Percentiles rank a stretch among this genome's conserved stretches.
These are phyloP conservation scores for Steinernema scapterisci DNA, from an alignment of 2,888 invertebrate species.

Conservation along the genomic window DNA sequence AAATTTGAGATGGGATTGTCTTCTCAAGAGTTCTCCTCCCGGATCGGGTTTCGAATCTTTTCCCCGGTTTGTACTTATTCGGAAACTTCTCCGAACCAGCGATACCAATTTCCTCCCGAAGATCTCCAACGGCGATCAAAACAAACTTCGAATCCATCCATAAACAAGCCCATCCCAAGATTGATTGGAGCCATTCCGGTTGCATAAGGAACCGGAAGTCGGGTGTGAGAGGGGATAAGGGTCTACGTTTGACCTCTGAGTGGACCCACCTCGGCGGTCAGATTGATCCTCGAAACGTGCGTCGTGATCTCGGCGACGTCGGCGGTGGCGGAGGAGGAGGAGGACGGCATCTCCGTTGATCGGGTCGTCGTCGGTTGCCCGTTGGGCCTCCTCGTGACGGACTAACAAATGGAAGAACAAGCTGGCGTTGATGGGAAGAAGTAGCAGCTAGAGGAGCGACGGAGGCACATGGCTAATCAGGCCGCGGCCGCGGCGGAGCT, in stretches of 20 bases:
- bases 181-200: not conserved
- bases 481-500: slow-evolving; percentile 3
- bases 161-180: not conserved
- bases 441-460: not conserved
- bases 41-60: no score
- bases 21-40: no score
- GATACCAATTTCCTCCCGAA: no score
- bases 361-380: not conserved
- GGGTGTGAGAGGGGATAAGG: no score
- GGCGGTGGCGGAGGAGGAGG: not conserved
- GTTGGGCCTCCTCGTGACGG: not conserved
- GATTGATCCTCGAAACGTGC: not conserved
- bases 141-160: no score
- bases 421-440: not conserved
- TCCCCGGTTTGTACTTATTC: no score
- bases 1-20: no score
- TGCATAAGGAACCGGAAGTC: not conserved
- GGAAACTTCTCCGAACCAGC: no score
- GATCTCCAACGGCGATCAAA: no score
- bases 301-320: not conserved
- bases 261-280: slow-evolving; percentile 28
- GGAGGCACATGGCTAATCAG: slow-evolving; percentile 2
- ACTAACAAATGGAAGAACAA: slow-evolving; percentile 13
- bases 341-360: slow-evolving; percentile 2
- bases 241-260: not conserved